Conservation (phyloP, 2,888 invertebrate species). For the Eudemis profundana region DNA sequence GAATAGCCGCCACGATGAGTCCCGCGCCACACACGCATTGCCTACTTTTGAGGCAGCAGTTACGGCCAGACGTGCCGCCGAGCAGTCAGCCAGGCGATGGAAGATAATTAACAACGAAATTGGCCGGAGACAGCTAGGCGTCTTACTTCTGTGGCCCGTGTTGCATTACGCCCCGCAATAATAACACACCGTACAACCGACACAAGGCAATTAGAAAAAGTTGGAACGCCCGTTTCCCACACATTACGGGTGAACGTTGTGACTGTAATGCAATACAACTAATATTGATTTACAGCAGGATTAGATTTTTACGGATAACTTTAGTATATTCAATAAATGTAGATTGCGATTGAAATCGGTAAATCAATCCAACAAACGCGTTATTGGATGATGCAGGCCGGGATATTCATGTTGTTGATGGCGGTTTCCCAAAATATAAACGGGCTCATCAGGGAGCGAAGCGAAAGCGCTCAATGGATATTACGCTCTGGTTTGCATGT, state of each 20-base stretch:
- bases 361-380: slow-evolving; percentile 4
- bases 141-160: slow-evolving; percentile 76
- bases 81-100: slow-evolving; percentile 67
- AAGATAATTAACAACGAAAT: slow-evolving; percentile 80
- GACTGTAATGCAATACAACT: slow-evolving; percentile 61
- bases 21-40: slow-evolving; percentile 58
- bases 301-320: slow-evolving; percentile 4
- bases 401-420: slow-evolving; percentile 27
- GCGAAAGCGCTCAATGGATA: slow-evolving; percentile 58
- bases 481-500: slow-evolving; percentile 81
- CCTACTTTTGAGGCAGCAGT: slow-evolving; percentile 71
- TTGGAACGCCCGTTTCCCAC: slow-evolving; percentile 76
- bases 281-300: slow-evolving; percentile 45
- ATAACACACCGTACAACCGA: slow-evolving; percentile 70
- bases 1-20: slow-evolving; percentile 57
- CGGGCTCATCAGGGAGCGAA: slow-evolving; percentile 20
- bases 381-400: slow-evolving; percentile 10
- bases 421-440: slow-evolving; percentile 37
- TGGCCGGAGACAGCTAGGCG: slow-evolving; percentile 81
- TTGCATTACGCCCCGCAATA: slow-evolving; percentile 76
- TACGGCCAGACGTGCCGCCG: slow-evolving; percentile 70
- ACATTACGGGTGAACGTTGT: slow-evolving; percentile 66
- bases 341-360: slow-evolving; percentile 54
- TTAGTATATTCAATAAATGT: slow-evolving; percentile 14
- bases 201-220: slow-evolving; percentile 74